Evolutionary conservation across 37 sponge, comb jelly and placozoan species (phyloP).

Genomic region (Petrosia ficiformis): DNA sequence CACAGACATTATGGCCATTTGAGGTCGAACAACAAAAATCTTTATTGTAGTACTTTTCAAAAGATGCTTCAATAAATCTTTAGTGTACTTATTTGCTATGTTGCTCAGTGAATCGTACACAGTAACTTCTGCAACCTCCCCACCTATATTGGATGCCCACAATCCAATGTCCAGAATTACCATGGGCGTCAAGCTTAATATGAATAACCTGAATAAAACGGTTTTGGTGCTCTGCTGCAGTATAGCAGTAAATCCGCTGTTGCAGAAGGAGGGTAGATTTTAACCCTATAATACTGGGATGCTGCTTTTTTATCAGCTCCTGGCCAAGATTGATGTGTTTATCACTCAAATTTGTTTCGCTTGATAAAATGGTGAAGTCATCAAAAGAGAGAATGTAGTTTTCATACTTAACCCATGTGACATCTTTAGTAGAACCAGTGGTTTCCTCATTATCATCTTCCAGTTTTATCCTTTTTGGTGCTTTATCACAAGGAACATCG

Average conservation of each 20-base stretch:
- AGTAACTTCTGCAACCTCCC: background rate
- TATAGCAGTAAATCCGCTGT: background rate
- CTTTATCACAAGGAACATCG: no score
- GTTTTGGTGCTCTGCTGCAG: background rate
- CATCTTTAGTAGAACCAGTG: background rate
- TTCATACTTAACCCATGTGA: background rate
- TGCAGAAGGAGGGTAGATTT: background rate
- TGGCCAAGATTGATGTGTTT: background rate
- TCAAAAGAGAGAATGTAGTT: background rate
- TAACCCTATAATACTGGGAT: background rate
- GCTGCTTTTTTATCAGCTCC: background rate
- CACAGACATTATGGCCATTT: background rate
- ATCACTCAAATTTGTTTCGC: background rate
- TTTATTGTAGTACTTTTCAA: background rate
- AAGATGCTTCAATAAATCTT: background rate
- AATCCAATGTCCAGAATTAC: background rate
- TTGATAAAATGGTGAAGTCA: background rate
- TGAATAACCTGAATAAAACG: background rate
- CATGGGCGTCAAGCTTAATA: no score
- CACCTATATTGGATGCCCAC: slow-evolving; percentile 1
- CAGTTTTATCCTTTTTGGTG: background rate
- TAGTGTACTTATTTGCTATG: background rate
- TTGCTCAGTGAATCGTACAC: background rate
- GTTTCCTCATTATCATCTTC: background rate
- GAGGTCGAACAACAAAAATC: background rate